Evolutionary conservation across 2,797 vertebrate species (phyloP).

Genomic region (Danio tinwini): DNA sequence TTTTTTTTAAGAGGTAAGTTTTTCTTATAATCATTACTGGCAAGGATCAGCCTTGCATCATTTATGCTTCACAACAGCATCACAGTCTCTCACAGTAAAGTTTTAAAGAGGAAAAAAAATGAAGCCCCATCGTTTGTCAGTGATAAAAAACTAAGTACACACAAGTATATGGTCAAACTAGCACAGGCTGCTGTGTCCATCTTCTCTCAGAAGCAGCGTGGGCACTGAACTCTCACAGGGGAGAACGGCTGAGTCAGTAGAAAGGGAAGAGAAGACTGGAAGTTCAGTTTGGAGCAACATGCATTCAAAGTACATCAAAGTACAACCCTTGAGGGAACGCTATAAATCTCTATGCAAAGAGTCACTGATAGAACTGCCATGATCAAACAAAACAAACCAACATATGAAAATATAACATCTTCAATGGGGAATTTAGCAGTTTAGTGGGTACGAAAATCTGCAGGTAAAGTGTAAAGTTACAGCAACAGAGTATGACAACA

Average conservation of each 20-base stretch:
- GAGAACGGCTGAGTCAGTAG: slow-evolving; percentile 25
- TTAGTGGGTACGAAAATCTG: slow-evolving; percentile 44
- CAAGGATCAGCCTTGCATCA: slow-evolving; percentile 54
- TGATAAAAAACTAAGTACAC: slow-evolving; percentile 47
- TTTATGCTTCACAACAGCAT: slow-evolving; percentile 65
- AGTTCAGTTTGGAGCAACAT: slow-evolving; percentile 49
- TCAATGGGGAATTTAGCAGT: slow-evolving; percentile 65
- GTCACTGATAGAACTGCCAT: slow-evolving; percentile 68
- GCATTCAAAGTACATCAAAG: slow-evolving; percentile 43
- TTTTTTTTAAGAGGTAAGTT: slow-evolving; percentile 45
- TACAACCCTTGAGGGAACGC: slow-evolving; percentile 33
- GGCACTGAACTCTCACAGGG: slow-evolving; percentile 28
- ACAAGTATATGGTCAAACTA: slow-evolving; percentile 50
- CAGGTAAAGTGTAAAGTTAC: slow-evolving; percentile 50
- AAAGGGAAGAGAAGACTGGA: slow-evolving; percentile 37
- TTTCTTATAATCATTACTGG: slow-evolving; percentile 59
- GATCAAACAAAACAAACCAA: slow-evolving; percentile 70
- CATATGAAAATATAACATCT: slow-evolving; percentile 80
- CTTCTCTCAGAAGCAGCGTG: slow-evolving; percentile 43
- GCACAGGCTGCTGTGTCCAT: slow-evolving; percentile 33
- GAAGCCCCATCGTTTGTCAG: slow-evolving; percentile 57
- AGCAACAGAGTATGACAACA: slow-evolving; percentile 58
- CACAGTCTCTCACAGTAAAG: slow-evolving; percentile 69
- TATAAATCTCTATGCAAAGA: slow-evolving; percentile 66
- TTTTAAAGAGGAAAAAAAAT: slow-evolving; percentile 51